Base-by-base conservation (phyloP, 53 echinoderm and acorn worm species). In the Pentamera pediparva region DNA sequence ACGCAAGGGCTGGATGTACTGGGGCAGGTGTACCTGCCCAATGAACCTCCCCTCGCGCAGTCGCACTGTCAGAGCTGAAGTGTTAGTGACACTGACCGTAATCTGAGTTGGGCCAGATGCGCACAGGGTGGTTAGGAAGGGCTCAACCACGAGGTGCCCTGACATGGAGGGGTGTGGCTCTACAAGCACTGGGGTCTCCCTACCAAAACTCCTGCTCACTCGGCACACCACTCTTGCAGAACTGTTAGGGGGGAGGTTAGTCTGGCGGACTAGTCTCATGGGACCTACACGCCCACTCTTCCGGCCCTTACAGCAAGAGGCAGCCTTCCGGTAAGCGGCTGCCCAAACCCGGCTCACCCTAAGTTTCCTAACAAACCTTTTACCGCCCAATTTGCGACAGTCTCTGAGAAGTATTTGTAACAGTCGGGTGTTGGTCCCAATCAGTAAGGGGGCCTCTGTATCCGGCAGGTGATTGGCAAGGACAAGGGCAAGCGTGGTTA, bases 361-460 rank as follows among this genome's bases (percentile, higher is more conserved):
- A 30, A 62, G 37, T 30, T 32, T 65, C 48, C 55, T 59, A 5
- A 37, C 25, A 27, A 64, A 74, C 65, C 49, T 64, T 13, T 26
- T 70, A 0, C 83, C 83, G 45, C 55, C 84, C 17, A 36, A 33
- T 36, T 49, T 58, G 28, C 74, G 61, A 27, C 65, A 84, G 26
- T 63, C 64, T 17, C 25, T 37, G 6, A 73, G 25, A 38, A 86
- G 39, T 13, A 41, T 15, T 11, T 56, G 45, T 4, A 87, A 53
- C 0, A 78, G 27, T 19, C 61, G 67, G 37, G 83, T 83, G 52
- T 87, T 87, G 8, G 87, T 87, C 1, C 87, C 87, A n/a, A 87
- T 35, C 26, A 87, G 65, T 2, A 82, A 75, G 4, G 86, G 81
- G 0, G 67, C 57, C 0, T 50, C 24, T 4, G 76, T 24, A 12